phyloP scores from a whole-genome alignment of 2,888 invertebrate genomes.

The Drosophila birchii region DNA sequence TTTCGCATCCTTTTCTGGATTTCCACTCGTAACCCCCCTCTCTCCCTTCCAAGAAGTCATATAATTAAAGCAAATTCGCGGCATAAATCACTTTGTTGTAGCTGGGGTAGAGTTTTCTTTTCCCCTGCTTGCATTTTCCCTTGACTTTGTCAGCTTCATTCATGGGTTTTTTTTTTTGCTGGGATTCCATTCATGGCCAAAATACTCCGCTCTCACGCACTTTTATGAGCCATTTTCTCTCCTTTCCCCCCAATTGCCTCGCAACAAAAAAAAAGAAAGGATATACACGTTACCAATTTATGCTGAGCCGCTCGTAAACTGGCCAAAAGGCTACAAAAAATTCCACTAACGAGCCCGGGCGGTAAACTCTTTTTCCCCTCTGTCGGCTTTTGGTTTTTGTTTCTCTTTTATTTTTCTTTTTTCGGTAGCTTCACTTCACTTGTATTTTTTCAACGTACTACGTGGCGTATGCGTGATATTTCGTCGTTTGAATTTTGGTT shows the following conservation, averaged over 20 bases:
- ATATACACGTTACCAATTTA: conserved; percentile 53
- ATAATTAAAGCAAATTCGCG: conserved; percentile 74
- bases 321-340: conserved; percentile 55
- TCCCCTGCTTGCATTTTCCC: neutral
- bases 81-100: conserved; percentile 68
- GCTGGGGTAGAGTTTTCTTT: neutral
- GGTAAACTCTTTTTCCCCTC: conserved; percentile 41
- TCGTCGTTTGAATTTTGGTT: neutral
- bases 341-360: conserved; percentile 64
- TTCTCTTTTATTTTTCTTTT: neutral
- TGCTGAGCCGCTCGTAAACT: conserved; percentile 51
- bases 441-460: conserved; percentile 30
- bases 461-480: conserved; percentile 64
- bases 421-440: conserved; percentile 28
- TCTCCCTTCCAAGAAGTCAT: conserved; percentile 30
- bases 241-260: conserved; percentile 1
- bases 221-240: conserved; percentile 58
- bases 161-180: conserved; percentile 45
- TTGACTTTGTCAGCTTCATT: conserved; percentile 54
- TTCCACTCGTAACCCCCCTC: neutral
- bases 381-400: conserved; percentile 17
- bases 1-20: conserved; percentile 22
- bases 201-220: conserved; percentile 66
- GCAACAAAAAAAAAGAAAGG: conserved; percentile 1
- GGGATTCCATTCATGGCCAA: conserved; percentile 63